Conservation (phyloP, 2,113 vertebrate genomes). For the Thryonomys swinderianus region DNA sequence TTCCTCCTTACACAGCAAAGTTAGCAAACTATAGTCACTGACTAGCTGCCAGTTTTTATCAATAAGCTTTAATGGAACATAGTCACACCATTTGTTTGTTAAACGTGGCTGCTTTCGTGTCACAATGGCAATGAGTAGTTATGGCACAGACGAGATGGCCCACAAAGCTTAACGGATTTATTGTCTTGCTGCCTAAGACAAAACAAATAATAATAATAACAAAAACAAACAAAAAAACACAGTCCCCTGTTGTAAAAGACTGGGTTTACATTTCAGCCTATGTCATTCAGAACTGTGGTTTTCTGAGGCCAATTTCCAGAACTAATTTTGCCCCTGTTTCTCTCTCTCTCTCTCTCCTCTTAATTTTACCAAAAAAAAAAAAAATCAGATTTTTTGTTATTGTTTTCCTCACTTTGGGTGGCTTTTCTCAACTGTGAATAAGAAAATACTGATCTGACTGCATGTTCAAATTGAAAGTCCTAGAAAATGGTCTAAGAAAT, state of each 20-base stretch:
- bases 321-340: not conserved
- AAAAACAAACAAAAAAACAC: not conserved
- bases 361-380: not conserved
- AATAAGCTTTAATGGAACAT: slow-evolving; percentile 1
- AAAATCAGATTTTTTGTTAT: not conserved
- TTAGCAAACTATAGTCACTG: not conserved
- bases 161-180: slow-evolving; percentile 11
- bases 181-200: not conserved
- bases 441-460: not conserved
- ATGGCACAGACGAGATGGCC: not conserved
- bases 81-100: not conserved
- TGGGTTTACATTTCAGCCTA: not conserved
- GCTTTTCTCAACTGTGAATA: not conserved
- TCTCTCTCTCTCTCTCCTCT: not conserved
- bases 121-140: not conserved
- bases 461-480: slow-evolving; percentile 3
- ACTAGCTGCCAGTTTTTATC: not conserved
- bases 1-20: not conserved
- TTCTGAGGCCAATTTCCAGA: not conserved
- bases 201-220: not conserved
- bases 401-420: not conserved
- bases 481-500: not conserved
- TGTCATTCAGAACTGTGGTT: not conserved
- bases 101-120: not conserved
- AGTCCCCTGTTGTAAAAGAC: not conserved